Conservation (phyloP, 2,797 vertebrate species). For the Schizothorax lantsangensis region DNA sequence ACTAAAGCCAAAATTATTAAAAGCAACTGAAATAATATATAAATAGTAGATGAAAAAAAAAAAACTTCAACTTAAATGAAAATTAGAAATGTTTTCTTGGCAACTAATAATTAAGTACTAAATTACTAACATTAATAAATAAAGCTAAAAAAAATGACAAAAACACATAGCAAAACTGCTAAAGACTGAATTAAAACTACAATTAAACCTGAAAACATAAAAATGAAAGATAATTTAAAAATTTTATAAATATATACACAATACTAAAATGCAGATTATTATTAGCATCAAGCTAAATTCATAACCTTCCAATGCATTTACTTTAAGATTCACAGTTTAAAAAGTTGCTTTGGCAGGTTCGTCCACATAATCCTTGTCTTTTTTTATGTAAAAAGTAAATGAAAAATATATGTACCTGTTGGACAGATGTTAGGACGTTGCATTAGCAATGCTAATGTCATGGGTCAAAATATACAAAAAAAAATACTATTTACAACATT, state of each 20-base stretch:
- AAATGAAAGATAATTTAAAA: neutral
- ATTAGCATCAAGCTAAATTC: neutral
- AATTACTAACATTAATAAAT: neutral
- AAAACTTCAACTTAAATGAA: neutral
- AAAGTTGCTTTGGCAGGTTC: neutral
- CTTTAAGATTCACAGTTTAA: neutral
- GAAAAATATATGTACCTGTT: neutral
- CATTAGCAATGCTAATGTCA: neutral
- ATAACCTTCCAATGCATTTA: neutral
- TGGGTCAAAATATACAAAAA: neutral
- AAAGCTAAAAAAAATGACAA: neutral
- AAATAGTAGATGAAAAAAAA: neutral
- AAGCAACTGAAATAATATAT: neutral
- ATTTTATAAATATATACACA: neutral
- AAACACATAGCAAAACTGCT: neutral
- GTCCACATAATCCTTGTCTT: neutral
- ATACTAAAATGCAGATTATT: neutral
- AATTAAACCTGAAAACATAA: neutral
- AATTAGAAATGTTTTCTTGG: neutral
- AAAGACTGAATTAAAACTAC: neutral
- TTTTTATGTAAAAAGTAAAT: neutral
- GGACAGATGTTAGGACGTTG: neutral
- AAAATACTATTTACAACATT: neutral
- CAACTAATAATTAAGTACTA: neutral
- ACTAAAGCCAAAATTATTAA: neutral